Evolutionary conservation across 2,797 vertebrate genomes (phyloP).

Genomic region (Carcharodon carcharias): DNA sequence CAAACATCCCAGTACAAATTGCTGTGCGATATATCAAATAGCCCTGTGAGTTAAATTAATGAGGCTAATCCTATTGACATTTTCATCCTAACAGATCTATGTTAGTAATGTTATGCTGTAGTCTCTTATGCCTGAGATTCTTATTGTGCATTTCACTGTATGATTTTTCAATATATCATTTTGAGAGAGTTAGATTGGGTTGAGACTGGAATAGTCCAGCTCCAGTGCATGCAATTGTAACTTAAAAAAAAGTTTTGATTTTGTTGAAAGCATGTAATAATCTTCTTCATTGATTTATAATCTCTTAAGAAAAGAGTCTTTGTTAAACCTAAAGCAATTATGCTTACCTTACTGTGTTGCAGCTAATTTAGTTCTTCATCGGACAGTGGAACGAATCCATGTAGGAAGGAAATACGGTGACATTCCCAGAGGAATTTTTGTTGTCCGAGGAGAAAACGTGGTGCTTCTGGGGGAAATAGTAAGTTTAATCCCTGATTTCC

Average conservation of each 20-base stretch:
- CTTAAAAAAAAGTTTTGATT: background rate
- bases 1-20: background rate
- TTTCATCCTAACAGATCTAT: background rate
- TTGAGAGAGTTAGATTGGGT: background rate
- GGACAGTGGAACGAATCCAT: slow-evolving; percentile 95
- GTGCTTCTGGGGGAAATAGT: slow-evolving; percentile 94
- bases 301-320: background rate
- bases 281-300: background rate
- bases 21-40: background rate
- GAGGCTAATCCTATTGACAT: background rate
- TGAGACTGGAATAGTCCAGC: background rate
- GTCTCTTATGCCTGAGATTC: background rate
- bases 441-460: slow-evolving; percentile 94
- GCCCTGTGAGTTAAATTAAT: background rate
- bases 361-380: slow-evolving; percentile 95
- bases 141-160: background rate
- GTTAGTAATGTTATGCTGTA: background rate
- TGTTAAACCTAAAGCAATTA: background rate
- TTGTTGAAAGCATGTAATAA: background rate
- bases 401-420: slow-evolving; percentile 95
- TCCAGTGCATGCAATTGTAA: background rate
- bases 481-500: slow-evolving; percentile 53
- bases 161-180: background rate
- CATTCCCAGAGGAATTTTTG: slow-evolving; percentile 95
- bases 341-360: slow-evolving; percentile 2